These are phyloP conservation scores for Spea multiplicata DNA, from an alignment of 2,113 vertebrate genomes.

Conservation along the genomic window DNA sequence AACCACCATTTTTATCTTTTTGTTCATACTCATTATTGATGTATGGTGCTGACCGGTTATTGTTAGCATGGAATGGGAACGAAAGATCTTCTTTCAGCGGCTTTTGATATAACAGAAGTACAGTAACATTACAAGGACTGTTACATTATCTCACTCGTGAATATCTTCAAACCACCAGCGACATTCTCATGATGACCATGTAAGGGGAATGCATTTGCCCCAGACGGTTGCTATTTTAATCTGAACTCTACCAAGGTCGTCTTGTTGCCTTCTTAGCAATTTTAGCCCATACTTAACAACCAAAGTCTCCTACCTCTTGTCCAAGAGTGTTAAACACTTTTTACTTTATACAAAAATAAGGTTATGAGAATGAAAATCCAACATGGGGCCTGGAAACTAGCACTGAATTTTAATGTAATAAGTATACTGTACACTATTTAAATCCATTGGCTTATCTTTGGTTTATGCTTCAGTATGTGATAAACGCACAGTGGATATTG, in stretches of 20 bases:
- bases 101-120: background rate
- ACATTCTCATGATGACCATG: background rate
- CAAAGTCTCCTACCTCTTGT: too few relatives aligned
- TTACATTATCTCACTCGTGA: background rate
- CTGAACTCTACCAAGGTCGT: background rate
- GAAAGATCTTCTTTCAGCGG: constrained; percentile 1
- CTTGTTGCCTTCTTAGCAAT: background rate
- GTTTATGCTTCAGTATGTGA: too few relatives aligned
- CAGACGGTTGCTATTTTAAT: constrained; percentile 23
- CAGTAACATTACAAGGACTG: background rate
- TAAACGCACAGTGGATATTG: too few relatives aligned
- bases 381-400: too few relatives aligned
- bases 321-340: too few relatives aligned
- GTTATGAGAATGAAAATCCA: too few relatives aligned
- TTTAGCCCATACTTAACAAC: too few relatives aligned
- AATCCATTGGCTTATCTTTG: too few relatives aligned
- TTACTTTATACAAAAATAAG: too few relatives aligned
- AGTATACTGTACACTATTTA: too few relatives aligned
- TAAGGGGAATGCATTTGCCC: constrained; percentile 3
- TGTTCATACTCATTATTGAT: background rate
- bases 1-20: background rate
- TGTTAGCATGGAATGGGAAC: background rate
- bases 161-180: background rate
- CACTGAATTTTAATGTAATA: too few relatives aligned
- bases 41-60: background rate